phyloP scores from a whole-genome alignment of 1,140 invertebrate genomes.

The Procambarus clarkii region DNA sequence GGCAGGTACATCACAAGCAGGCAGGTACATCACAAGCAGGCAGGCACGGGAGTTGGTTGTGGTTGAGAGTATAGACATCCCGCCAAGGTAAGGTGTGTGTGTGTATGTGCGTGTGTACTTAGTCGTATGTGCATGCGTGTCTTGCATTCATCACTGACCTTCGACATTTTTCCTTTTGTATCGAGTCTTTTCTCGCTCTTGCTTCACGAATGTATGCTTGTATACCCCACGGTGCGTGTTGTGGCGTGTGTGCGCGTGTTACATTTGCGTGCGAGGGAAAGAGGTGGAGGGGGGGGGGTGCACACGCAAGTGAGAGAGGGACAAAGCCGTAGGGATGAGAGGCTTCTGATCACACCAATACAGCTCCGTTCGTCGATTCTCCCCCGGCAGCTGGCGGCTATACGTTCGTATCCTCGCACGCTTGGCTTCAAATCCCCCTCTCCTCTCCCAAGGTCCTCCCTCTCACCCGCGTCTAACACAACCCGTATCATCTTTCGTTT shows the following conservation, averaged over 20 bases:
- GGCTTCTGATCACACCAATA: constrained; percentile 23
- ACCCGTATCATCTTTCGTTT: too few relatives aligned
- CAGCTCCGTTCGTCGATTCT: background rate
- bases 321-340: constrained; percentile 11
- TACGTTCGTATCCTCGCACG: background rate
- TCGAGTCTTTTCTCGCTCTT: background rate
- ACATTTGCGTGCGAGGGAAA: too few relatives aligned
- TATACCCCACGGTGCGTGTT: background rate
- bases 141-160: background rate
- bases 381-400: constrained; percentile 10
- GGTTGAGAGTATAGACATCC: background rate
- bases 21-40: background rate
- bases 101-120: constrained; percentile 15
- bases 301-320: background rate
- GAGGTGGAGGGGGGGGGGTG: background rate
- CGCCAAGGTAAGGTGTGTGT: background rate
- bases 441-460: background rate
- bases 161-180: background rate
- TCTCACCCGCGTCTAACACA: too few relatives aligned
- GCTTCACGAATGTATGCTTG: background rate
- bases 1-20: background rate
- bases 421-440: background rate
- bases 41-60: background rate
- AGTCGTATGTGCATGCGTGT: constrained; percentile 6
- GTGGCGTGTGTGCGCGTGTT: background rate